Percentiles rank a stretch among this genome's conserved stretches.
Conservation (phyloP, 2,113 vertebrate species). For the Herpetotheres cachinnans region DNA sequence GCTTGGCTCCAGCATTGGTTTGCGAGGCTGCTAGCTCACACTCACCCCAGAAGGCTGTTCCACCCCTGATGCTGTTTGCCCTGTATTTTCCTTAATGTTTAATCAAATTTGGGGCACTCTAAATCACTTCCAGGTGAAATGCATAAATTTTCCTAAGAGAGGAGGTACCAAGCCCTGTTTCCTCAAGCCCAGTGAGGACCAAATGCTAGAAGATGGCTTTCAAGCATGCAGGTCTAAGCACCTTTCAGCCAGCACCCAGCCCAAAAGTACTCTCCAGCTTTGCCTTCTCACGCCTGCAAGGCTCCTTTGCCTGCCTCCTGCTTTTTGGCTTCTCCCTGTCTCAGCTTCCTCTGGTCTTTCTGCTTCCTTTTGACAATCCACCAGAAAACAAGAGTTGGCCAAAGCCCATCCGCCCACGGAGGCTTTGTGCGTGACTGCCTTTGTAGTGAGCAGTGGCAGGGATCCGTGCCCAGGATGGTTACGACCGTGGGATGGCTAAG, state of each 20-base stretch:
- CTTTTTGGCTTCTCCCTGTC: background rate
- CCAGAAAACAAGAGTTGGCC: background rate
- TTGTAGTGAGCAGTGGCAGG: constrained; percentile 7
- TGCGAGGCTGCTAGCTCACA: background rate
- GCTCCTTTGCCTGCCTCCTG: background rate
- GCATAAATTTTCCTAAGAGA: background rate
- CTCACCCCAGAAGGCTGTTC: background rate
- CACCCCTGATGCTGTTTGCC: background rate
- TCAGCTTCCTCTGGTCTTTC: background rate
- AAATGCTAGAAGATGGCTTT: background rate
- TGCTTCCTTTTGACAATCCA: constrained; percentile 21
- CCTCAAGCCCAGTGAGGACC: background rate
- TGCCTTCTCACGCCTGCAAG: background rate
- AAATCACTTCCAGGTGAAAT: background rate
- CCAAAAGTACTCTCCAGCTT: background rate
- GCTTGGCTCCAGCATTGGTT: background rate
- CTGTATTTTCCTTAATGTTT: background rate
- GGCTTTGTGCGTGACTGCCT: background rate
- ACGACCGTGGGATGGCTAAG: background rate
- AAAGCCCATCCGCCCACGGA: background rate
- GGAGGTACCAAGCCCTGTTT: background rate
- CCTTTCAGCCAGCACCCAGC: background rate
- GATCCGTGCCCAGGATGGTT: background rate
- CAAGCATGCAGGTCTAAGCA: fast-evolving
- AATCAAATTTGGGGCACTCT: background rate